Evolutionary conservation across 35 echinoderm and acorn worm genomes (phyloP).

Genomic region (Apostichopus californicus): DNA sequence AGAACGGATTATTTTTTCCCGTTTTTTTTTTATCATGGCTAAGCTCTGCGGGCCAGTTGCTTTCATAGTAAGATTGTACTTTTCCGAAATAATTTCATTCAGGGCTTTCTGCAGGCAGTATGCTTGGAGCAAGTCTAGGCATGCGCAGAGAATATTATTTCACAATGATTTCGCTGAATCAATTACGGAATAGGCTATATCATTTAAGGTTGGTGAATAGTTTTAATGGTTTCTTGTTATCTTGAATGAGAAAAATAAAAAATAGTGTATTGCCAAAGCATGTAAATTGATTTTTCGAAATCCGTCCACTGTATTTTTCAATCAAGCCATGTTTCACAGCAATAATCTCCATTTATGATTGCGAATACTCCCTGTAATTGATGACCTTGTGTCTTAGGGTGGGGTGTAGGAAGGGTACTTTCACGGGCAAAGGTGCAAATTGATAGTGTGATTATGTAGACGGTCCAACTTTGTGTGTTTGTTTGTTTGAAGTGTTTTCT

Average conservation of each 20-base stretch:
- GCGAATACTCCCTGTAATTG: not conserved
- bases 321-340: too few species aligned
- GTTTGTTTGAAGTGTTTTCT: conserved; percentile 16
- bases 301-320: too few species aligned
- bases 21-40: too few species aligned
- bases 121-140: not conserved
- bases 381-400: not conserved
- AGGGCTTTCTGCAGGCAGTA: not conserved
- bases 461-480: not conserved
- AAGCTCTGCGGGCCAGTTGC: conserved; percentile 36
- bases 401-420: not conserved
- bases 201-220: too few species aligned
- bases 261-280: too few species aligned
- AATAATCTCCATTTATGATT: too few species aligned
- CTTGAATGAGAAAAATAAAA: too few species aligned
- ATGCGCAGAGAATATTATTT: not conserved
- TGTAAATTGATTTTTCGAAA: too few species aligned
- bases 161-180: too few species aligned
- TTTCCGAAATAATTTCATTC: not conserved
- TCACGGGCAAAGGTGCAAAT: conserved; percentile 38
- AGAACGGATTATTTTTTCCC: too few species aligned
- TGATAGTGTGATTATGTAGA: conserved; percentile 26
- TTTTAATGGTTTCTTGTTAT: too few species aligned
- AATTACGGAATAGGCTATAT: too few species aligned
- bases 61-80: not conserved